A percentile compares a stretch with the other conserved stretches of the same genome.
These are phyloP conservation scores for Poeciliopsis presidionis DNA, from an alignment of 2,797 vertebrate species.

Conservation along the genomic window DNA sequence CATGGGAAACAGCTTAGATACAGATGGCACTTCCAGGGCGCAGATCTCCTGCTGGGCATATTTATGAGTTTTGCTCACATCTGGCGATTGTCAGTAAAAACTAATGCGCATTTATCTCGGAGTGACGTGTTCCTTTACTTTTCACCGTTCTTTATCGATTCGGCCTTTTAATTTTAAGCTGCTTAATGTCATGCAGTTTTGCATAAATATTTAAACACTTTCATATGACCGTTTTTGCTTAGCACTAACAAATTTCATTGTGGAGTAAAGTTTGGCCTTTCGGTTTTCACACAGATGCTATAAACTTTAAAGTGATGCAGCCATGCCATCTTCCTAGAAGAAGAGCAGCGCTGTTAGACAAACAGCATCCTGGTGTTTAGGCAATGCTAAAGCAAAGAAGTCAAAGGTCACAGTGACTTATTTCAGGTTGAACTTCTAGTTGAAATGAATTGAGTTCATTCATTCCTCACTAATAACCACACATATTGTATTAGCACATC, in stretches of 20 bases:
- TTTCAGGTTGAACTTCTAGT: conserved; percentile 40
- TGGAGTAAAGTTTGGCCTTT: conserved; percentile 22
- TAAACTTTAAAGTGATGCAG: conserved; percentile 20
- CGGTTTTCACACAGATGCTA: conserved; percentile 25
- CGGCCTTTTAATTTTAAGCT: background rate
- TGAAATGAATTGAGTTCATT: conserved; percentile 16
- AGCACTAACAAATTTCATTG: conserved; percentile 1
- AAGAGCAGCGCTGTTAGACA: conserved; percentile 58
- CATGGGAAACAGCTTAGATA: conserved; percentile 55
- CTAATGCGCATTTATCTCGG: background rate
- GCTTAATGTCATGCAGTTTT: background rate
- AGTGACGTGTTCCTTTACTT: conserved; percentile 7
- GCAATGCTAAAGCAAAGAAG: conserved; percentile 46
- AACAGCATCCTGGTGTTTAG: conserved; percentile 64
- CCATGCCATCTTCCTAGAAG: conserved; percentile 10
- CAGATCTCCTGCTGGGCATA: conserved; percentile 23
- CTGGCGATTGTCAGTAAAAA: conserved; percentile 28
- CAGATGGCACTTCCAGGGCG: conserved; percentile 49
- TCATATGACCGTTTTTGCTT: background rate
- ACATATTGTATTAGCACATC: conserved; percentile 13
- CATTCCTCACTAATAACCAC: conserved; percentile 11
- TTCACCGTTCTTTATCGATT: background rate
- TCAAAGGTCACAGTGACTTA: conserved; percentile 17
- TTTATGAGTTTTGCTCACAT: conserved; percentile 34
- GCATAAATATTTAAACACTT: background rate